Percentiles rank a stretch among this genome's conserved stretches.
Conservation (phyloP, 1,140 invertebrate genomes). For the Hestina assimilis region DNA sequence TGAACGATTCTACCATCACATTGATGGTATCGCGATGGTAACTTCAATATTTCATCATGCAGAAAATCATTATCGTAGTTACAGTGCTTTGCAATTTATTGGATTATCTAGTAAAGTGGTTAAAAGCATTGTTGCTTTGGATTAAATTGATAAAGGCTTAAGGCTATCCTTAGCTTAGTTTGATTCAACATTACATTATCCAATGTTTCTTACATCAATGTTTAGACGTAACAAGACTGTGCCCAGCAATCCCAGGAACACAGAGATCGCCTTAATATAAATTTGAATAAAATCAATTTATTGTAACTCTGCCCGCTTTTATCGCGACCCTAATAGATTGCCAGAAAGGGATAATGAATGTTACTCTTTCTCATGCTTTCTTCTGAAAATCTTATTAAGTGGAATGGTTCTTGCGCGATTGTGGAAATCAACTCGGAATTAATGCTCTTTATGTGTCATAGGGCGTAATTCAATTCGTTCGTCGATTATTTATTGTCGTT, state of each 20-base stretch:
- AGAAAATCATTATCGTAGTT: too few relatives aligned
- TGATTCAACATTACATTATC: slow-evolving; percentile 26
- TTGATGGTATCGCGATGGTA: too few relatives aligned
- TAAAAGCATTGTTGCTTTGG: too few relatives aligned
- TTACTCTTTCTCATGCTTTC: slow-evolving; percentile 30
- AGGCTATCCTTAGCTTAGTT: too few relatives aligned
- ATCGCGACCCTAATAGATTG: slow-evolving; percentile 67
- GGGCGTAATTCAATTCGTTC: neutral
- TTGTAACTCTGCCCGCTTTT: slow-evolving; percentile 67
- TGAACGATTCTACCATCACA: too few relatives aligned
- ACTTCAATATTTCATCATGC: too few relatives aligned
- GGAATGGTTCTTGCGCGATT: slow-evolving; percentile 14
- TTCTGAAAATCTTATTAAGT: slow-evolving; percentile 38
- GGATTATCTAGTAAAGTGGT: too few relatives aligned
- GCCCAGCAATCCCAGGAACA: slow-evolving; percentile 64
- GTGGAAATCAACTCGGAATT: neutral
- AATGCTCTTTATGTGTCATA: neutral
- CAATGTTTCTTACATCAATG: slow-evolving; percentile 19
- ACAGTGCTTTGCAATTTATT: too few relatives aligned
- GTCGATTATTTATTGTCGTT: too few relatives aligned
- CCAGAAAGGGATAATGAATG: slow-evolving; percentile 49
- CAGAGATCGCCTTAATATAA: slow-evolving; percentile 71
- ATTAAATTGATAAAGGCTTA: too few relatives aligned
- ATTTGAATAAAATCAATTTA: slow-evolving; percentile 79
- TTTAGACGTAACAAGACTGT: slow-evolving; percentile 35